A percentile compares a stretch with the other conserved stretches of the same genome.
Conservation (phyloP, 2,113 vertebrate species). For the Fregata magnificens region DNA sequence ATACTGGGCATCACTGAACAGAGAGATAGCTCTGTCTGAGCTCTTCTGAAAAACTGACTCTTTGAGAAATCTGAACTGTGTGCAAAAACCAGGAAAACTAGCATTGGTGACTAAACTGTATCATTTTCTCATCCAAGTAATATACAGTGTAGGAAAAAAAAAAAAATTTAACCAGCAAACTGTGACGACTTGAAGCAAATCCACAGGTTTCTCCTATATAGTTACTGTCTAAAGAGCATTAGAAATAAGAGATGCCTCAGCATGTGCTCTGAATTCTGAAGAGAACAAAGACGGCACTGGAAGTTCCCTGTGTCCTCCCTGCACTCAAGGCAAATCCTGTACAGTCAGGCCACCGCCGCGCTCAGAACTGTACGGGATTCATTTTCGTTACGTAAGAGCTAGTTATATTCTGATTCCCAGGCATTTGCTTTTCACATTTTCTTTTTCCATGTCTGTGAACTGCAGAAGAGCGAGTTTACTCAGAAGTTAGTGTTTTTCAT, state of each 20-base stretch:
- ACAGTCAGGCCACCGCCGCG: accelerated
- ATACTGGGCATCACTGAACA: background rate
- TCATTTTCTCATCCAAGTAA: background rate
- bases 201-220: background rate
- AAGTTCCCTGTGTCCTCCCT: background rate
- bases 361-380: background rate
- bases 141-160: background rate
- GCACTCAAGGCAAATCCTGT: background rate
- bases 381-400: background rate
- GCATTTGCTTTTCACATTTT: background rate
- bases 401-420: no score
- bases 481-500: background rate
- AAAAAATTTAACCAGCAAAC: background rate
- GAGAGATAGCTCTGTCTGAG: background rate
- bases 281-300: background rate
- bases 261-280: background rate
- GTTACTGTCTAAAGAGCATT: background rate
- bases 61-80: background rate
- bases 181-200: background rate
- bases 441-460: background rate
- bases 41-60: background rate
- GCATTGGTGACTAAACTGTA: background rate
- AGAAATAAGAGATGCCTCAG: background rate
- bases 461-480: background rate
- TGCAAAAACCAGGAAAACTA: accelerated